Evolutionary conservation across 92 coral and sea anemone species (phyloP), one percentile per base, ranked within the genome.

Genomic region (Actinostola sp.): DNA sequence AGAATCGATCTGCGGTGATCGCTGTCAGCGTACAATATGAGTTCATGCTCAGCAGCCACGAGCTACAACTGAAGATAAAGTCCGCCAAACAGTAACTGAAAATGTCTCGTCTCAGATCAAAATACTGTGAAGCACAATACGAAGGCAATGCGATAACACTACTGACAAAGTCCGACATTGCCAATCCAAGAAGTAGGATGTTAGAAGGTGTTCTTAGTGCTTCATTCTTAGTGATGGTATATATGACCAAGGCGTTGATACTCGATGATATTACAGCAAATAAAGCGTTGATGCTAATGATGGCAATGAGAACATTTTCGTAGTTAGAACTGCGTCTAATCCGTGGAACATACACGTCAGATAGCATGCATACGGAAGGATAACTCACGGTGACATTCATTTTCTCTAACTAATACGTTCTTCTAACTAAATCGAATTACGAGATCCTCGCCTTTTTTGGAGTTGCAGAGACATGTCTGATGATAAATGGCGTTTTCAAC

Each of bases 1-100:
- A 45, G 60, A 46, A 67, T 16, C 72, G 72, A 45, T 67, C 72
- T 28, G 45, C 45, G 1, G 72, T 67, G 1, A 67, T 49, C 1
- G 56, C 39, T 23, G 55, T 35, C 23, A 65, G 41, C 8, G 56
- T 44, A 16, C 42, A 41, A 12, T 42, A 65, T 9, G 71, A 26
- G 20, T 24, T 65, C 29, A 43, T 26, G 0, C 20, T n/a, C 14
- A 63, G 23, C 2, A 39, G 16, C 68, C 68, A 63, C 28, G 49
- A 39, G 4, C 23, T 63, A 0, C 10, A 35, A 24, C 8, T 16
- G 27, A 36, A 38, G 8, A 63, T 28, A 4, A 19, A 36, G 13
- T 43, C 68, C 14, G 33, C 48, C 3, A 43, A 17, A 39, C 68
- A 63, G 50, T 36, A 63, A 1, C 23, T 38, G 14, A 29, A 14